Evolutionary conservation across 2,113 vertebrate genomes (phyloP), one percentile per base, ranked within the genome.

Genomic region (Morone chrysops): DNA sequence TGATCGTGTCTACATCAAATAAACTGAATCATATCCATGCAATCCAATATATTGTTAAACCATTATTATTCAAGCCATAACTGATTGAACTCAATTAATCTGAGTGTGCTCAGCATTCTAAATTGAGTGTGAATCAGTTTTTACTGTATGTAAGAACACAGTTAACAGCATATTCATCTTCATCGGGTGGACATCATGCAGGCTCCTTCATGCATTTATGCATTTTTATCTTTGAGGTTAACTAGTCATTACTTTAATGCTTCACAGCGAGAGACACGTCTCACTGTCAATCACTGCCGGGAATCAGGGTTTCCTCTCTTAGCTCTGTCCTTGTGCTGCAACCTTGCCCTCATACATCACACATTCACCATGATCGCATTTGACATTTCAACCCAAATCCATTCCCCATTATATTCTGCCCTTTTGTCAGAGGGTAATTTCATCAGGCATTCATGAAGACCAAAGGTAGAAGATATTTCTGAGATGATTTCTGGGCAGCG

Each of bases 361-460:
- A 47, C 40, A 66, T 87, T 84, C 63, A 47, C 40, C 57, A 47
- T 72, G 36, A 84, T 80, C 86, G 90, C 75, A 75, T 81, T 83
- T 90, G 82, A 83, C 86, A 90, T 84, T 91, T 91, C 57, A 76
- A 56, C 80, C 62, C 69, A 43, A 72, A 82, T 80, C 50, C 70
- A 86, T 79, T 82, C 36, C 40, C 74, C 51, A 66, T 72, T 51
- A 20, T 31, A 48, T 53, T 54, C 72, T 48, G 43, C 45, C 67
- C 60, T 75, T 70, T 61, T 60, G 71, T 79, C 73, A 41, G 47
- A 65, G 74, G 76, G 76, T 86, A 75, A 89, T 87, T 90, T 36
- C 84, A 89, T 92, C 82, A 85, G 87, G 87, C 75, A 87, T 90
- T 90, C 70, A 92, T 90, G 79, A 89, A 78, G 78, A 86, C 67